Evolutionary conservation across 64 coral and sea anemone genomes (phyloP), one percentile per base, ranked within the genome.

Genomic region (Porites lutea): DNA sequence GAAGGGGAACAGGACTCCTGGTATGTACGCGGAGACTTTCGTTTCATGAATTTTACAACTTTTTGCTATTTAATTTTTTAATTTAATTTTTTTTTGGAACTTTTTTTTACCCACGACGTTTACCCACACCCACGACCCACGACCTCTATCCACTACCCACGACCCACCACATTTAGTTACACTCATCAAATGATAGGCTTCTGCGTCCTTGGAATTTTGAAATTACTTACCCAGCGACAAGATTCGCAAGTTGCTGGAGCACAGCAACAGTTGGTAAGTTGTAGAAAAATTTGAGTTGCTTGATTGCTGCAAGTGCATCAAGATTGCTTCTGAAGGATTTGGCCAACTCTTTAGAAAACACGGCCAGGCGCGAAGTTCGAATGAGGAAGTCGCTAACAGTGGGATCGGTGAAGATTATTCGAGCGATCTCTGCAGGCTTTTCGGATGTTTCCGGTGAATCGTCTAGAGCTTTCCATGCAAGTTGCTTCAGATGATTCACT

Each of bases 281-380:
- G 60, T 92, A 92, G 44, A 92, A 92, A 68, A 86, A 92, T 60
- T 92, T 92, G 46, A 92, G 47, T 74, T 92, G 54, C 8, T 84
- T 92, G 50, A 92, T 77, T 8, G 86, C 19, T 61, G 68, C 58
- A 49, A 92, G 82, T 2, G 82, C 77, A 13, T 92, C 90, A 5
- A 92, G 90, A 86, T 92, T 82, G 53, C 69, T 22, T 75, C 72
- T 84, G 71, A 92, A 92, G 2, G 72, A 86, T 19, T 86, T 92
- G 45, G 80, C 90, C 81, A 92, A 10, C 47, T 92, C 82, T 72
- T 92, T 86, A 4, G 90, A 86, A 68, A 92, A 92, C 3, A 92
- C 90, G 19, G 53, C 72, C 14, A 92, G 72, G 47, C 90, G 80
- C 63, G 90, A 92, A 3, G 74, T 59, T 18, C 20, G 55, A 58